phyloP scores from a whole-genome alignment of 2,888 invertebrate species.

The Protonemura montana region DNA sequence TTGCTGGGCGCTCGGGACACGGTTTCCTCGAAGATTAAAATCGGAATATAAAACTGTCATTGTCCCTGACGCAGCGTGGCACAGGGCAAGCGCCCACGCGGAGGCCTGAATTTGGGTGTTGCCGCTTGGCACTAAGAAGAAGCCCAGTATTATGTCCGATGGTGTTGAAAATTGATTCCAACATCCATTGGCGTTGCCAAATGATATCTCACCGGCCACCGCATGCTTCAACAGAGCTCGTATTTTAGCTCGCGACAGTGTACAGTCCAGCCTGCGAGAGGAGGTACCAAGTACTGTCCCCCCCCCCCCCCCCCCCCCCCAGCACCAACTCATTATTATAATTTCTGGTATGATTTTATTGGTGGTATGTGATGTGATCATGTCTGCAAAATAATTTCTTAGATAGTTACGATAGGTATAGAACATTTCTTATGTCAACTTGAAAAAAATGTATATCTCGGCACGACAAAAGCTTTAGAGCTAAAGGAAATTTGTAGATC shows the following conservation, averaged over 20 bases:
- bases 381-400: too few species aligned
- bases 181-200: neutral
- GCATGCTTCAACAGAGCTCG: neutral
- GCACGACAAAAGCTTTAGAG: too few species aligned
- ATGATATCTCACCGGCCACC: constrained; percentile 1
- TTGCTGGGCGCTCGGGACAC: neutral
- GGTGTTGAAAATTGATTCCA: constrained; percentile 7
- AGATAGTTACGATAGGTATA: too few species aligned
- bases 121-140: neutral
- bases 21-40: neutral
- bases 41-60: neutral
- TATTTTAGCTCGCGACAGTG: neutral
- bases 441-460: too few species aligned
- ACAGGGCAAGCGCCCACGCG: neutral
- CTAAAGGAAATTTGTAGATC: too few species aligned
- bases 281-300: too few species aligned
- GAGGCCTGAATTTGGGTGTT: neutral
- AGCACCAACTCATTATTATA: too few species aligned
- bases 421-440: too few species aligned
- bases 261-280: too few species aligned
- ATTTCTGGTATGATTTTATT: too few species aligned
- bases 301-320: too few species aligned
- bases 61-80: neutral
- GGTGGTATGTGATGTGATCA: too few species aligned
- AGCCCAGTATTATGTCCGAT: neutral